A percentile compares a stretch with the other conserved stretches of the same genome.
phyloP scores from a whole-genome alignment of 2,797 vertebrate genomes.

The Urocyon cinereoargenteus region DNA sequence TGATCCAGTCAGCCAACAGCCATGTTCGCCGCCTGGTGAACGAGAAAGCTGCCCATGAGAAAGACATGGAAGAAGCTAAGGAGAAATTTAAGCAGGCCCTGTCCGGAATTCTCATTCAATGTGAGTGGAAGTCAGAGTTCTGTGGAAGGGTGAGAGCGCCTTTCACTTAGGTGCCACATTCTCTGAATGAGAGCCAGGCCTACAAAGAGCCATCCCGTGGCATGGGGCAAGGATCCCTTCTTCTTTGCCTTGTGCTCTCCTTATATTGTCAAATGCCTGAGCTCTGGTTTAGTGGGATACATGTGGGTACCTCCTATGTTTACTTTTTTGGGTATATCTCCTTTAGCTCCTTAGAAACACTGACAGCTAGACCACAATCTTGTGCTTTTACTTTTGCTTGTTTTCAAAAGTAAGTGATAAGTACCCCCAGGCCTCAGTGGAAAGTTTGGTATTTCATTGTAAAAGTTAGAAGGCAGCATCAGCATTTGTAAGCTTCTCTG shows the following conservation, averaged over 20 bases:
- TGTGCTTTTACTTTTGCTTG: conserved; percentile 46
- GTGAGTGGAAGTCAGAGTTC: conserved; percentile 90
- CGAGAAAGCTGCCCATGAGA: conserved; percentile 95
- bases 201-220: background rate
- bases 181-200: background rate
- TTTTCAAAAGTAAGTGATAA: conserved; percentile 83
- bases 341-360: conserved; percentile 49
- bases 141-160: background rate
- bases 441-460: conserved; percentile 70
- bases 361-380: background rate
- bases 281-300: background rate
- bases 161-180: background rate
- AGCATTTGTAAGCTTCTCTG: conserved; percentile 44
- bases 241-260: background rate
- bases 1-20: conserved; percentile 98
- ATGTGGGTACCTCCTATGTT: background rate
- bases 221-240: background rate
- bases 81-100: conserved; percentile 97
- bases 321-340: background rate
- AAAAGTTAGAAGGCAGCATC: conserved; percentile 78
- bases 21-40: conserved; percentile 94
- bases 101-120: conserved; percentile 95
- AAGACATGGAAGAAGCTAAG: conserved; percentile 98
- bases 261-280: background rate
- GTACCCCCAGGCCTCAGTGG: conserved; percentile 65